Conservation (phyloP, 2,888 invertebrate genomes). For the Torymus auratus region DNA sequence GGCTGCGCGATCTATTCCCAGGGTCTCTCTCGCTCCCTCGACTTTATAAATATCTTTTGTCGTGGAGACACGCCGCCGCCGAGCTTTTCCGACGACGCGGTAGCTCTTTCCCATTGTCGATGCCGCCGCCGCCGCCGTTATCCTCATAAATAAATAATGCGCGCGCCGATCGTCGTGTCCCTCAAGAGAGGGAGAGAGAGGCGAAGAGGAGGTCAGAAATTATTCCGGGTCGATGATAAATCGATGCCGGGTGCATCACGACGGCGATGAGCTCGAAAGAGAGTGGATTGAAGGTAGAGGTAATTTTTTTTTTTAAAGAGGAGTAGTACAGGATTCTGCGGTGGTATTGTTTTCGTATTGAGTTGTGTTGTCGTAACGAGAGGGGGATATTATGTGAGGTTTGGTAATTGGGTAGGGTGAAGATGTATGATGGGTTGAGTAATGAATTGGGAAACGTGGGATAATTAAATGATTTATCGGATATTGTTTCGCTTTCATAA, state of each 20-base stretch:
- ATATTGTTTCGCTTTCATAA: too few relatives aligned
- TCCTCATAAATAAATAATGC: slow-evolving; percentile 62
- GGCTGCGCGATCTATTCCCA: slow-evolving; percentile 71
- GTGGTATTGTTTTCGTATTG: too few relatives aligned
- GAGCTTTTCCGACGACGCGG: slow-evolving; percentile 54
- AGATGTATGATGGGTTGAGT: too few relatives aligned
- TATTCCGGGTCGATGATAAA: slow-evolving; percentile 59
- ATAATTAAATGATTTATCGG: too few relatives aligned
- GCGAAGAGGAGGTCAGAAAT: slow-evolving; percentile 30
- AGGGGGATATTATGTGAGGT: too few relatives aligned
- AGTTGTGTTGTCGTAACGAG: too few relatives aligned
- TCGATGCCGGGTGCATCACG: slow-evolving; percentile 49
- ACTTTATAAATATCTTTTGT: slow-evolving; percentile 69
- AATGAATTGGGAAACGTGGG: too few relatives aligned
- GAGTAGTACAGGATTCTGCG: too few relatives aligned
- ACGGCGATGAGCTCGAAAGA: background rate
- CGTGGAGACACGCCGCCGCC: slow-evolving; percentile 46
- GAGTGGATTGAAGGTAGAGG: background rate
- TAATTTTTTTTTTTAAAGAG: background rate
- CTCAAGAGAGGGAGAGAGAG: background rate
- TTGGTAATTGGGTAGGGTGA: too few relatives aligned
- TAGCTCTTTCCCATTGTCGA: slow-evolving; percentile 56
- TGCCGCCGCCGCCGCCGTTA: slow-evolving; percentile 59
- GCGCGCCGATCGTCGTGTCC: slow-evolving; percentile 1
- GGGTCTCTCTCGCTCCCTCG: slow-evolving; percentile 60